phyloP scores from a whole-genome alignment of 2,113 vertebrate species.

The Phaethon lepturus region DNA sequence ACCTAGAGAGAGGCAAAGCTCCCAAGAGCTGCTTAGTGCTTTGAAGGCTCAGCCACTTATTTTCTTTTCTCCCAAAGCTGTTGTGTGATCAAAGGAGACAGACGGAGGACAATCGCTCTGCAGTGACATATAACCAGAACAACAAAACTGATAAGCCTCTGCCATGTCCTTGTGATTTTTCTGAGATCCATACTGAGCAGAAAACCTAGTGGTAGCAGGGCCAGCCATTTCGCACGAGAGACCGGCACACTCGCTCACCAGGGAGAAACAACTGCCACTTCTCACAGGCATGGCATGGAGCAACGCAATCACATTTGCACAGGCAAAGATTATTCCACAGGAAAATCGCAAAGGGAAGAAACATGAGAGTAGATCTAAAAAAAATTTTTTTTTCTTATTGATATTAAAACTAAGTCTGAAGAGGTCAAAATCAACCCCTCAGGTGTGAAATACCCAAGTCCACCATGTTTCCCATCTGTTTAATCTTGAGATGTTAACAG shows the following conservation, averaged over 20 bases:
- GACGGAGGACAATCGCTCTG: slow-evolving; percentile 5
- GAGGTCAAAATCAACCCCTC: not conserved
- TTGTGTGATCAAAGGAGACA: slow-evolving; percentile 29
- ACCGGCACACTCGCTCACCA: not conserved
- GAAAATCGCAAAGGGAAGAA: not conserved
- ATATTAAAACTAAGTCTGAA: not conserved
- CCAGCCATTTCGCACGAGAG: not conserved
- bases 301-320: not conserved
- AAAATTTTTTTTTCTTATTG: not conserved
- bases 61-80: slow-evolving; percentile 19
- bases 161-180: slow-evolving; percentile 27
- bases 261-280: not conserved
- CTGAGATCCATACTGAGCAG: not conserved
- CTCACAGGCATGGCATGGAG: not conserved
- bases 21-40: not conserved
- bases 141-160: not conserved
- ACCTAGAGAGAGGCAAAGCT: not conserved
- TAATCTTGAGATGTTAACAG: not conserved
- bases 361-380: not conserved
- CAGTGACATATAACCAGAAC: not conserved
- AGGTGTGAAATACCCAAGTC: not conserved
- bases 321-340: not conserved
- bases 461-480: not conserved
- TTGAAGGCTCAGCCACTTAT: slow-evolving; percentile 43
- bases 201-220: not conserved